These are phyloP conservation scores for Oceanites oceanicus DNA, from an alignment of 2,113 vertebrate genomes.

Conservation along the genomic window DNA sequence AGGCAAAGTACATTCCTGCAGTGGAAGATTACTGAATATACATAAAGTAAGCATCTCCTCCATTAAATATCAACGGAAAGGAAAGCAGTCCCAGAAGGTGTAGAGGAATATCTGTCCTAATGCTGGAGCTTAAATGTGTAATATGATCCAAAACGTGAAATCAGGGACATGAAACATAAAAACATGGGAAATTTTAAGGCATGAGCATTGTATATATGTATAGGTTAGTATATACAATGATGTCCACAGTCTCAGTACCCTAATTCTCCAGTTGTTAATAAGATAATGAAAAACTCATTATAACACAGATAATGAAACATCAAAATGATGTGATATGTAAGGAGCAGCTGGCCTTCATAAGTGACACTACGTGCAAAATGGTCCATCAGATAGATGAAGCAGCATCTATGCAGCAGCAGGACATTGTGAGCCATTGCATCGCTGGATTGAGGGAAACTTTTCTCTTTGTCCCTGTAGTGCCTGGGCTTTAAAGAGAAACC, in stretches of 20 bases:
- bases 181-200: neutral
- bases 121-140: neutral
- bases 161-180: neutral
- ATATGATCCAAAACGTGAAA: neutral
- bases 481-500: neutral
- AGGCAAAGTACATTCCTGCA: neutral
- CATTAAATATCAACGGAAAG: neutral
- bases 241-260: neutral
- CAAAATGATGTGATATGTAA: neutral
- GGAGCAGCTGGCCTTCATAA: neutral
- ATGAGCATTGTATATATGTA: neutral
- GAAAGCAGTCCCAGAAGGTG: neutral
- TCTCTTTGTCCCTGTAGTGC: neutral
- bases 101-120: neutral
- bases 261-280: neutral
- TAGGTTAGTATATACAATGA: no score
- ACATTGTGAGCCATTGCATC: accelerated
- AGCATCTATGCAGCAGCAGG: neutral
- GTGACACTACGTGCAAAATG: neutral
- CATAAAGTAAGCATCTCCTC: neutral
- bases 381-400: neutral
- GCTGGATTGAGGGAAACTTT: neutral
- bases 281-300: neutral
- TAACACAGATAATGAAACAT: neutral
- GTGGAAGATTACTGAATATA: neutral